Evolutionary conservation across 2,113 vertebrate genomes (phyloP), one percentile per base, ranked within the genome.

Genomic region (Oncorhynchus gorbuscha): DNA sequence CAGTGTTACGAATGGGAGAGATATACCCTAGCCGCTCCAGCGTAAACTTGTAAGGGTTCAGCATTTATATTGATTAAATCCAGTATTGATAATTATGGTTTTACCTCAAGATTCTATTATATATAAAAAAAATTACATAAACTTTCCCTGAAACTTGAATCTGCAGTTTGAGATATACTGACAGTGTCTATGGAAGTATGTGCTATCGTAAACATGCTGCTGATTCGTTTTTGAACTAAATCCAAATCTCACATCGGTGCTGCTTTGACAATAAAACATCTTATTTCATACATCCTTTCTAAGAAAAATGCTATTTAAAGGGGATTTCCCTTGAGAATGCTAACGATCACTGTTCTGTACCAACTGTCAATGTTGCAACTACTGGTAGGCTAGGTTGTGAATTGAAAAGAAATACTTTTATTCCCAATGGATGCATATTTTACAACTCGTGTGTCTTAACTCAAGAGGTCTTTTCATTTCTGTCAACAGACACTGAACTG

Each of bases 361-460:
- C 51, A 18, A 55, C 79, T 92, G 91, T 93, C 92, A 84, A 92
- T 92, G 92, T 75, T 90, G 73, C 83, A 84, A 84, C 77, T 88
- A 87, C 76, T 75, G 71, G 72, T 85, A 88, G 84, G 71, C 76
- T 90, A 84, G 86, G 83, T 83, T 79, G 64, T 78, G 71, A 79
- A 73, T 80, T 49, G 71, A 83, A 91, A 78, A 80, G 75, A 87
- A 74, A 86, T 67, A 79, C 55, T 73, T 58, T 72, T 79, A 89
- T 79, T 77, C 85, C 78, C 78, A 82, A 83, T 74, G 75, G 49
- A 83, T 49, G 75, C 51, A 80, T 76, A 71, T 79, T 83, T 81
- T 87, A 75, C 71, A 84, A 79, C 69, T 84, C 69, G 67, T 49
- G 71, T 85, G 88, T 91, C 87, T 90, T 92, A 88, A 90, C 69